phyloP scores from a whole-genome alignment of 1,140 invertebrate genomes.

The Caenorhabditis brenneri region DNA sequence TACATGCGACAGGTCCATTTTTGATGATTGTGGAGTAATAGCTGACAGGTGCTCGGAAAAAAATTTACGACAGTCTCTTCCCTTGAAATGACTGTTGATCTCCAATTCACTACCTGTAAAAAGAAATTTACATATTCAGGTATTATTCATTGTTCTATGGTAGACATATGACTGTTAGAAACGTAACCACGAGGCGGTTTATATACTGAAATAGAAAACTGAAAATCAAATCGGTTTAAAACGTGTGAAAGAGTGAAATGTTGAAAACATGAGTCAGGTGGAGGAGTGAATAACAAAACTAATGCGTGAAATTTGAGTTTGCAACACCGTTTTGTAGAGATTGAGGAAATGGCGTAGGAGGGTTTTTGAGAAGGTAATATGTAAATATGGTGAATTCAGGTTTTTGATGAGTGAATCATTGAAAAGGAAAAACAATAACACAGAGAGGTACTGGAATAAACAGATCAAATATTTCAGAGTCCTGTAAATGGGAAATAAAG shows the following conservation, averaged over 20 bases:
- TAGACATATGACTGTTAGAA: neutral
- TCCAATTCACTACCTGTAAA: neutral
- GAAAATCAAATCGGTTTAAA: neutral
- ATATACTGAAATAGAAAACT: neutral
- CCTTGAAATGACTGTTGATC: neutral
- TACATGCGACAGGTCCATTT: constrained; percentile 18
- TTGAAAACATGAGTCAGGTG: constrained; percentile 22
- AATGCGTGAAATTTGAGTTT: neutral
- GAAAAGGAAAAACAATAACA: neutral
- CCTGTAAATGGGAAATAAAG: no score
- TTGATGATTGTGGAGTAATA: neutral
- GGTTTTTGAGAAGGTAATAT: neutral
- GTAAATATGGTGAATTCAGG: neutral
- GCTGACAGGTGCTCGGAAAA: neutral
- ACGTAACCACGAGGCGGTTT: neutral
- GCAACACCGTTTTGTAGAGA: neutral
- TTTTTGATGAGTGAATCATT: neutral
- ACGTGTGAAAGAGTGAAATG: neutral
- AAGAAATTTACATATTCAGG: neutral
- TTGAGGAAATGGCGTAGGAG: neutral
- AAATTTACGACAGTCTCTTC: neutral
- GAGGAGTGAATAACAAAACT: neutral
- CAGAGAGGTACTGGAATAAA: no score
- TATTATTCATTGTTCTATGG: neutral
- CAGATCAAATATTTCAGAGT: no score